These are phyloP conservation scores for Chirona hameri DNA, from an alignment of 2,888 invertebrate species.

Conservation along the genomic window DNA sequence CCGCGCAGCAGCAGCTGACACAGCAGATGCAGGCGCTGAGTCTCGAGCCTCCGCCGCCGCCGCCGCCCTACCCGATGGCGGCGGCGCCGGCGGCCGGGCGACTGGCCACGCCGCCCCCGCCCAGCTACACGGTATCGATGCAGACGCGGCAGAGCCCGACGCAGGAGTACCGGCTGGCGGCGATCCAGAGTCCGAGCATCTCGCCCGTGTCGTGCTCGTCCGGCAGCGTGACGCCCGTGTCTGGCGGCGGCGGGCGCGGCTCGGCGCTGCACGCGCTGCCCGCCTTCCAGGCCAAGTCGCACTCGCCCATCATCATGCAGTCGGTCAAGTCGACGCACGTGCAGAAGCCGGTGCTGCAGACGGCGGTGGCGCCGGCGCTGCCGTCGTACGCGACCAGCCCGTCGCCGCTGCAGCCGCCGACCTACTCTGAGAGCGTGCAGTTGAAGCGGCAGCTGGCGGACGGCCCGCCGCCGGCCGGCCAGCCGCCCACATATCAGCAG, in stretches of 20 bases:
- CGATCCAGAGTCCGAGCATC: slow-evolving; percentile 34
- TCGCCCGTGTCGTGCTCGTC: slow-evolving; percentile 40
- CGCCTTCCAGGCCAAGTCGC: slow-evolving; percentile 80
- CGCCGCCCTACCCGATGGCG: slow-evolving; percentile 57
- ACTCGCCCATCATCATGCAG: slow-evolving; percentile 93
- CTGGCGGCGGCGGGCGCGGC: slow-evolving; percentile 44
- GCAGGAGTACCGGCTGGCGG: slow-evolving; percentile 37
- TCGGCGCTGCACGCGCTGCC: slow-evolving; percentile 81
- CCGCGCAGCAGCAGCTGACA: slow-evolving; percentile 76
- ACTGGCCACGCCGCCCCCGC: slow-evolving; percentile 59
- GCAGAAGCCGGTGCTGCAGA: slow-evolving; percentile 90
- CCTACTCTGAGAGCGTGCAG: slow-evolving; percentile 35
- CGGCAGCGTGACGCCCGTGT: slow-evolving; percentile 39
- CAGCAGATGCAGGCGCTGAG: slow-evolving; percentile 85
- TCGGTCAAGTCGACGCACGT: slow-evolving; percentile 91
- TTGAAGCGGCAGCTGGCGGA: slow-evolving; percentile 40
- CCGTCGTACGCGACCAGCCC: slow-evolving; percentile 49
- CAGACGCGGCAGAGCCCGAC: slow-evolving; percentile 84
- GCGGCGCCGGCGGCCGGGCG: slow-evolving; percentile 54
- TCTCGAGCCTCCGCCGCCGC: slow-evolving; percentile 61
- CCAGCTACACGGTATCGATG: slow-evolving; percentile 79
- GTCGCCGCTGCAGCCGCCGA: slow-evolving; percentile 39
- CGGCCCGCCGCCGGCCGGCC: slow-evolving; percentile 58
- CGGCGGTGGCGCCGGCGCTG: slow-evolving; percentile 77
- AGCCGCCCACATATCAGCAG: slow-evolving; percentile 89